Percentiles rank a stretch among this genome's conserved stretches.
These are phyloP conservation scores for Plecotus auritus DNA, from an alignment of 2,113 vertebrate genomes.

Conservation along the genomic window DNA sequence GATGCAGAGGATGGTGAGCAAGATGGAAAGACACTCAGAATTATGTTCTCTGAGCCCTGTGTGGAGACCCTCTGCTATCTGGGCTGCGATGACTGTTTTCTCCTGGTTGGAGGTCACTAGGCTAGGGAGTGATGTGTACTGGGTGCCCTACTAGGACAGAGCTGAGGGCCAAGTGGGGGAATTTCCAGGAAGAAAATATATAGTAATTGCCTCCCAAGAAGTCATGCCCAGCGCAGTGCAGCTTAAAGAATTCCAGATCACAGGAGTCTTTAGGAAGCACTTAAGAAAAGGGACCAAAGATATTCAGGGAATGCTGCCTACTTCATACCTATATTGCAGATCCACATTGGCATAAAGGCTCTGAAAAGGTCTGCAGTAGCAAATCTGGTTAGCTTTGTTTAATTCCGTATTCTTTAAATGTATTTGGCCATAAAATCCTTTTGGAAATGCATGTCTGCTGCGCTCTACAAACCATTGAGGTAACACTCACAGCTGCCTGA, in stretches of 20 bases:
- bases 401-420: no score
- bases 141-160: neutral
- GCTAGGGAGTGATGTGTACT: neutral
- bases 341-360: neutral
- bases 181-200: neutral
- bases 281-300: neutral
- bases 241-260: neutral
- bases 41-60: neutral
- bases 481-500: accelerated
- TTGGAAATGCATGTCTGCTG: accelerated
- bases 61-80: neutral
- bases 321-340: neutral
- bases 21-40: neutral
- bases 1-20: neutral
- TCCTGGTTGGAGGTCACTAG: no score
- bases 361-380: neutral
- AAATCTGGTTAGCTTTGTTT: neutral
- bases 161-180: neutral
- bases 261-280: no score
- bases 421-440: neutral
- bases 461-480: accelerated
- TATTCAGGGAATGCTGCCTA: neutral
- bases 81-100: no score
- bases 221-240: no score
- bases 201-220: neutral